These are phyloP conservation scores for Lipophrys pholis DNA, from an alignment of 2,113 vertebrate genomes.

Conservation along the genomic window DNA sequence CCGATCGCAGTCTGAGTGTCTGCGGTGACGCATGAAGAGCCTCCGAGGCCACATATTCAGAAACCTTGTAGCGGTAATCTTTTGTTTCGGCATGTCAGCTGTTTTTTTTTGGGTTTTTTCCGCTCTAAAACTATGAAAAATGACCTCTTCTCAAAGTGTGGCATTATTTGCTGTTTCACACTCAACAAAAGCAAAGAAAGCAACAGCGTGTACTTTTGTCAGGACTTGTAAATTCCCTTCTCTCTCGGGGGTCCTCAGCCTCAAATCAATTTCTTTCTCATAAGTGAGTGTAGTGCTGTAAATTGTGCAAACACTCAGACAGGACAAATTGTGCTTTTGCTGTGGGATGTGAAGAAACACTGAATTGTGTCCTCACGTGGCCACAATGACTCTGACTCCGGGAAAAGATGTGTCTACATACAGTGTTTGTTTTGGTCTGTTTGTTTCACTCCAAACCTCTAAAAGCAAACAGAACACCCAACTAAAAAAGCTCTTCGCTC, in stretches of 20 bases:
- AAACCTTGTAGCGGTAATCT: not conserved
- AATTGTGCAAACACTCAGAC: too few relatives aligned
- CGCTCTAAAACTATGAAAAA: not conserved
- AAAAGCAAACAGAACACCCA: too few relatives aligned
- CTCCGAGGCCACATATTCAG: not conserved
- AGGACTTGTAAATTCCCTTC: too few relatives aligned
- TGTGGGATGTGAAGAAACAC: not conserved
- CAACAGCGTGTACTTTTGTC: not conserved
- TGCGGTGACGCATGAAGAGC: slow-evolving; percentile 16
- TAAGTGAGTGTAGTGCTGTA: too few relatives aligned
- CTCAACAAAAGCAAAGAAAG: not conserved
- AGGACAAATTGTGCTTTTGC: not conserved
- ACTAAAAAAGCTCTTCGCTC: too few relatives aligned
- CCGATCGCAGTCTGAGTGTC: slow-evolving; percentile 41
- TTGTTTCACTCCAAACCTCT: too few relatives aligned
- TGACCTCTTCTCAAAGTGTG: not conserved
- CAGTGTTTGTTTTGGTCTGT: too few relatives aligned
- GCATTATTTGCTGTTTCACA: not conserved
- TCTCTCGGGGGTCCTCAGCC: too few relatives aligned
- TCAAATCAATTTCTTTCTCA: too few relatives aligned
- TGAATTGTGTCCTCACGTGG: not conserved
- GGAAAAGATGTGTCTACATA: too few relatives aligned
- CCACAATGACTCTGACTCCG: too few relatives aligned
- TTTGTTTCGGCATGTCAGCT: not conserved
- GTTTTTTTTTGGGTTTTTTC: slow-evolving; percentile 1